Evolutionary conservation across 2,888 invertebrate species (phyloP), one percentile per base, ranked within the genome.

Genomic region (Cabera pusaria): DNA sequence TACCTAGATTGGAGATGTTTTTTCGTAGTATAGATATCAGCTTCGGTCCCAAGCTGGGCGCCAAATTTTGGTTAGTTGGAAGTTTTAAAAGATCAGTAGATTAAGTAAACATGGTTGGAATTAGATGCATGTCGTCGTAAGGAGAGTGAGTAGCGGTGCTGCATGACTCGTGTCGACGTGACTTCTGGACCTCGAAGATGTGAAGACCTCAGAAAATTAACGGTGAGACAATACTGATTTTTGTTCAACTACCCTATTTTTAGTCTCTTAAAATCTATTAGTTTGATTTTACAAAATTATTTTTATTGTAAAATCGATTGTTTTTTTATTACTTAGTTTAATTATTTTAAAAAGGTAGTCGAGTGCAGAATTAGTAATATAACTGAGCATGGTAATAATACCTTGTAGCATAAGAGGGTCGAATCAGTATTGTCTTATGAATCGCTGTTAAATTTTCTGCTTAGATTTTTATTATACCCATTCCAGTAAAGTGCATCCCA

Each of bases 401-500:
- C 24, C 6, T 8, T 22, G 18, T 22, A 26, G 32, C 24, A 33
- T 25, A 17, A 29, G 33, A 27, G 7, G 22, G 24, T 42, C 38
- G 55, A 44, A 51, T 69, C 72, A 72, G 78, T 80, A 77, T 78
- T 74, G 79, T 73, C 71, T 72, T 64, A 62, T 60, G 62, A 47
- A 41, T 31, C 50, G 56, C 59, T 72, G 70, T 72, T 74, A 74
- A 68, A 64, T 69, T 75, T 67, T 71, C 67, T 67, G 69, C 64
- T 63, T 69, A 65, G 64, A 62, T 56, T 64, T 59, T 64, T 56
- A 61, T 57, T 69, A n/a, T n/a, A 67, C 61, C 72, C 71, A 72
- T 67, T 67, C 62, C 67, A 73, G 72, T 75, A 73, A 71, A 84
- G 86, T 87, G 86, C 86, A 87, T 87, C 86, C 86, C 86, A 85